These are phyloP conservation scores for Eupithecia abbreviata DNA, from an alignment of 2,888 invertebrate species.

Conservation along the genomic window DNA sequence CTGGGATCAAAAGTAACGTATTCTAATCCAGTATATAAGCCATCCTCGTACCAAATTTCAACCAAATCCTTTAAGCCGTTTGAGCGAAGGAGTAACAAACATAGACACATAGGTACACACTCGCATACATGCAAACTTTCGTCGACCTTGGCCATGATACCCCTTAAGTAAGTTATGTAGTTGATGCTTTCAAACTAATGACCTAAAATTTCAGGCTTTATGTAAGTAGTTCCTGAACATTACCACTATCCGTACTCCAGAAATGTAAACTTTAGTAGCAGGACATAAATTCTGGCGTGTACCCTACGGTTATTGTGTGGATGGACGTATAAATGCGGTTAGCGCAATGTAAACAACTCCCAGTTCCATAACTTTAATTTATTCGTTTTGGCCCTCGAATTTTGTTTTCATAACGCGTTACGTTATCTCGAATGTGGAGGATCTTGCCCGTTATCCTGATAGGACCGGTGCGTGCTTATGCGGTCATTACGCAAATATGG, in stretches of 20 bases:
- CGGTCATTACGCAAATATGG: neutral
- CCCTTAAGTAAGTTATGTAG: neutral
- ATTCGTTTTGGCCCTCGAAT: conserved; percentile 53
- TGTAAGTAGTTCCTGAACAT: neutral
- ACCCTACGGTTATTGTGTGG: conserved; percentile 23
- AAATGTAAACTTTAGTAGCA: conserved; percentile 16
- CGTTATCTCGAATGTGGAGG: conserved; percentile 21
- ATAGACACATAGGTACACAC: no score
- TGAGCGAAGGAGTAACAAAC: no score
- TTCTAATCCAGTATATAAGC: no score
- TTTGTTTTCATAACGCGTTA: conserved; percentile 51
- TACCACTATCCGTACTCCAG: conserved; percentile 4
- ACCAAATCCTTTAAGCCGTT: no score
- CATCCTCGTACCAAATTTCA: no score
- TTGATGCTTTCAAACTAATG: neutral
- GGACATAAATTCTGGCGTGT: conserved; percentile 18
- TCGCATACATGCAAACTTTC: no score
- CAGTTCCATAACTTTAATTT: conserved; percentile 50
- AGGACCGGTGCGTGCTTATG: neutral
- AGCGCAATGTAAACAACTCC: conserved; percentile 46
- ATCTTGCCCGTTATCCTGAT: neutral
- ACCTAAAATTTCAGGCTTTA: neutral
- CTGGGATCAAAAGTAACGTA: no score
- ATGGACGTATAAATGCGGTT: conserved; percentile 37
- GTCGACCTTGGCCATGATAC: neutral